A percentile compares a stretch with the other conserved stretches of the same genome.
phyloP scores from a whole-genome alignment of 2,797 vertebrate genomes.

The Chanos chanos region DNA sequence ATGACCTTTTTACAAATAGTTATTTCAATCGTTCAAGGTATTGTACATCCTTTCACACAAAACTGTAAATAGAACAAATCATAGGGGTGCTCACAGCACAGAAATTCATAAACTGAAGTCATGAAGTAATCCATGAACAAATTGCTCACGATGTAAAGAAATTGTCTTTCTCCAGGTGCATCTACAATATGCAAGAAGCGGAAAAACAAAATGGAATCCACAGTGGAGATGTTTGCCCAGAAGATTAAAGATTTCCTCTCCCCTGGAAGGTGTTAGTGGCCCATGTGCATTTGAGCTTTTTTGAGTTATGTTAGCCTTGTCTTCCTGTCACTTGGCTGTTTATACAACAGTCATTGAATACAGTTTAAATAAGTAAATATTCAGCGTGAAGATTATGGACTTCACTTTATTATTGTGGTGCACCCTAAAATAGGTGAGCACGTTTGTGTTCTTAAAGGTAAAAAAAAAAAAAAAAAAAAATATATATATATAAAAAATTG shows the following conservation, averaged over 20 bases:
- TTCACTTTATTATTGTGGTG: too few relatives aligned
- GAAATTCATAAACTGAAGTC: not conserved
- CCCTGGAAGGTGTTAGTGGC: not conserved
- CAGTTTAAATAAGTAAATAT: too few relatives aligned
- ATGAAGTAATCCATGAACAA: not conserved
- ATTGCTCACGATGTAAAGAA: not conserved
- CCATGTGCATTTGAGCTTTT: too few relatives aligned
- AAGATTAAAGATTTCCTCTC: not conserved
- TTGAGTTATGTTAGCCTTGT: too few relatives aligned
- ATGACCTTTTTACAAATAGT: not conserved
- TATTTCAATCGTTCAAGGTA: not conserved
- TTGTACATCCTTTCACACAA: not conserved
- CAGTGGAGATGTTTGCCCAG: not conserved
- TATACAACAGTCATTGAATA: too few relatives aligned
- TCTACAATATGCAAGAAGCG: not conserved
- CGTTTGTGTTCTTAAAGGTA: too few relatives aligned
- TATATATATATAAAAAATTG: too few relatives aligned
- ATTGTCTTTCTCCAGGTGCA: constrained; percentile 1
- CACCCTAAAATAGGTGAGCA: too few relatives aligned
- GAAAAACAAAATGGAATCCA: not conserved
- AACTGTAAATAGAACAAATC: not conserved
- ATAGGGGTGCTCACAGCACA: too few relatives aligned
- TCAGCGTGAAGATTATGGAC: too few relatives aligned
- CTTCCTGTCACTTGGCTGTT: too few relatives aligned
- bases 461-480: too few relatives aligned